Conservation (phyloP, 2,113 vertebrate genomes). For the Ursus arctos region DNA sequence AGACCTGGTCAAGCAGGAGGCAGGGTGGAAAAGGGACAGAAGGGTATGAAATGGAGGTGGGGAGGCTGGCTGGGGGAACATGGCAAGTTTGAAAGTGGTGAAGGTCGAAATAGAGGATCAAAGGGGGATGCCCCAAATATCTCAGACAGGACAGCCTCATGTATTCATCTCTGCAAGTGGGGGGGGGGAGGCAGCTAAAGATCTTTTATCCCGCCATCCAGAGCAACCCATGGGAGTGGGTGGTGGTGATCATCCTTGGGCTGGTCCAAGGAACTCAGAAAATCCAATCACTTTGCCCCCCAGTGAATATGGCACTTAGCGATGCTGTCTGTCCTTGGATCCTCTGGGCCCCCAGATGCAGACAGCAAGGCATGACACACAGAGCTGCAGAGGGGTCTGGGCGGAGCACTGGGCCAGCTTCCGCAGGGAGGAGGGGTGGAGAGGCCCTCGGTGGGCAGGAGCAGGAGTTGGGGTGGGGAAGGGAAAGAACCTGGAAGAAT, state of each 20-base stretch:
- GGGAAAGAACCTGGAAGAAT: not conserved
- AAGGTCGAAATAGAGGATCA: not conserved
- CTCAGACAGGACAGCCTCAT: not conserved
- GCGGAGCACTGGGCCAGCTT: not conserved
- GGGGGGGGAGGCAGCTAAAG: not conserved
- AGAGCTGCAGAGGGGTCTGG: not conserved
- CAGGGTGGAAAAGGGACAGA: not conserved
- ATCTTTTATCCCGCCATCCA: not conserved
- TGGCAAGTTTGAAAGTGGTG: not conserved
- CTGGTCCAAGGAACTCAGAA: not conserved
- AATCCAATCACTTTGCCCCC: not conserved
- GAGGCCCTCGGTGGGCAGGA: not conserved
- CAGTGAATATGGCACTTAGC: not conserved
- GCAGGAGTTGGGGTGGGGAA: too few species aligned
- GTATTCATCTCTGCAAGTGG: not conserved
- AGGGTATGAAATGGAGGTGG: not conserved
- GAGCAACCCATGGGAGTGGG: too few species aligned
- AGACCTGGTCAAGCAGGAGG: not conserved
- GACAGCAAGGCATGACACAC: not conserved
- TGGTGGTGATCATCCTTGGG: not conserved
- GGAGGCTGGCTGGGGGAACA: not conserved
- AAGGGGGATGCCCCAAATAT: not conserved
- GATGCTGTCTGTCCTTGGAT: not conserved
- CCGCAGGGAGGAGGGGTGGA: not conserved
- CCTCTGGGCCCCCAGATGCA: not conserved